Conservation (phyloP, 2,888 invertebrate species). For the Nomada fucata region DNA sequence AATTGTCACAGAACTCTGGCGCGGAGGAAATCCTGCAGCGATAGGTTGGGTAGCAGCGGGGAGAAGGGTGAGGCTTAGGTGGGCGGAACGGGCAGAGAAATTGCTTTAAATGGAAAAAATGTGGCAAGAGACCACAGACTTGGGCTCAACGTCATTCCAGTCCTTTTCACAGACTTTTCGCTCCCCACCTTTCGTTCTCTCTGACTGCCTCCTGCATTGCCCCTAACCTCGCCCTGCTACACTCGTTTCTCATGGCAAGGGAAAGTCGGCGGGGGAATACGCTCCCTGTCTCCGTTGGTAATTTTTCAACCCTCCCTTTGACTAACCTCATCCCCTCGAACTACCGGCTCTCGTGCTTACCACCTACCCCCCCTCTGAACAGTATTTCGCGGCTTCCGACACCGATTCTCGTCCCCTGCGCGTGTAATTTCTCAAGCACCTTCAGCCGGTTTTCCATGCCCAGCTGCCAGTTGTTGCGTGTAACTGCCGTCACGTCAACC, state of each 20-base stretch:
- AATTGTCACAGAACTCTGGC: slow-evolving; percentile 68
- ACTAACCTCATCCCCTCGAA: slow-evolving; percentile 59
- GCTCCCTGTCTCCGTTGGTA: slow-evolving; percentile 66
- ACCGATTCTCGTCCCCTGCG: slow-evolving; percentile 27
- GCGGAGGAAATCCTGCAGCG: slow-evolving; percentile 40
- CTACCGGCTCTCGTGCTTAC: slow-evolving; percentile 42
- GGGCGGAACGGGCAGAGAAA: slow-evolving; percentile 66
- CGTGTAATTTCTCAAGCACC: slow-evolving; percentile 34
- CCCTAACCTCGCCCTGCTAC: slow-evolving; percentile 24
- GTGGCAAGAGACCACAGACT: slow-evolving; percentile 56
- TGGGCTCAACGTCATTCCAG: slow-evolving; percentile 40
- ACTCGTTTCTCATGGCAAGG: slow-evolving; percentile 42
- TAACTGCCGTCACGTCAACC: slow-evolving; percentile 29
- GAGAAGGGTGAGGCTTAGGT: slow-evolving; percentile 44
- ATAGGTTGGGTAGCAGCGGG: slow-evolving; percentile 7
- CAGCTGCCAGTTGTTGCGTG: slow-evolving; percentile 21
- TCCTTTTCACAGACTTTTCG: slow-evolving; percentile 28
- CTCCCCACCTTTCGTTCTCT: neutral
- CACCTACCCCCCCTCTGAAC: slow-evolving; percentile 21
- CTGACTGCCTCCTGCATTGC: neutral
- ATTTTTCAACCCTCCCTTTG: slow-evolving; percentile 72
- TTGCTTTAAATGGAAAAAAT: slow-evolving; percentile 73
- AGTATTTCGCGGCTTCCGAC: slow-evolving; percentile 53
- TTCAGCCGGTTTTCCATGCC: slow-evolving; percentile 4
- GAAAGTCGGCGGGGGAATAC: slow-evolving; percentile 52